phyloP scores from a whole-genome alignment of 2,113 vertebrate genomes.

The Myodes glareolus region DNA sequence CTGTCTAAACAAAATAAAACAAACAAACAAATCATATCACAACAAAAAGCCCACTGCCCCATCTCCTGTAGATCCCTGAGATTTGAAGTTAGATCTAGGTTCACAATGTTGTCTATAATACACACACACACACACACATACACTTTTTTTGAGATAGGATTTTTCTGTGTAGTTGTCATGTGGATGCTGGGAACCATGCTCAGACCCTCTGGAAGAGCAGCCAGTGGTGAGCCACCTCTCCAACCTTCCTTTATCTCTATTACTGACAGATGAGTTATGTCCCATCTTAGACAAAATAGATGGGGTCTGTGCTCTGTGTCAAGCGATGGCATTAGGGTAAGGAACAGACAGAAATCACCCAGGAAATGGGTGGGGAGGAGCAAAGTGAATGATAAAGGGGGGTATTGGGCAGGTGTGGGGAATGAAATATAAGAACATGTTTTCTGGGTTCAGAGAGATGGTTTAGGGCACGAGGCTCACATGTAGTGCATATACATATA shows the following conservation, averaged over 20 bases:
- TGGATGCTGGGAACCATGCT: not conserved
- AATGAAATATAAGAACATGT: not conserved
- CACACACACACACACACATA: no score
- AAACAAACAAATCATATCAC: no score
- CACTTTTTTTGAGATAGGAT: not conserved
- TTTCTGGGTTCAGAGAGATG: not conserved
- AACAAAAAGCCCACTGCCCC: not conserved
- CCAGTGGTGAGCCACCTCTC: not conserved
- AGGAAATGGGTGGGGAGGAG: not conserved
- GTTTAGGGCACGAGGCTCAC: not conserved
- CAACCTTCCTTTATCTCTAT: not conserved
- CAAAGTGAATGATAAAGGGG: not conserved
- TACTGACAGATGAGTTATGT: not conserved
- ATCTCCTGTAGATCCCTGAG: not conserved
- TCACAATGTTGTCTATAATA: not conserved
- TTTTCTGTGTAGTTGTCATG: not conserved
- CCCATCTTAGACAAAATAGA: not conserved
- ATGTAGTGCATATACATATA: not conserved
- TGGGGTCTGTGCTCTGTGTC: not conserved
- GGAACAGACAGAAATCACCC: not conserved
- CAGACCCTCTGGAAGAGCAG: not conserved
- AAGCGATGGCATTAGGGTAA: not conserved
- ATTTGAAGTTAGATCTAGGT: not conserved
- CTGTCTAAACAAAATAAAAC: no score
- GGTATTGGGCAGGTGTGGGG: not conserved